A percentile compares a stretch with the other conserved stretches of the same genome.
Evolutionary conservation across 1,140 invertebrate species (phyloP).

Genomic region (Calephelis nemesis): DNA sequence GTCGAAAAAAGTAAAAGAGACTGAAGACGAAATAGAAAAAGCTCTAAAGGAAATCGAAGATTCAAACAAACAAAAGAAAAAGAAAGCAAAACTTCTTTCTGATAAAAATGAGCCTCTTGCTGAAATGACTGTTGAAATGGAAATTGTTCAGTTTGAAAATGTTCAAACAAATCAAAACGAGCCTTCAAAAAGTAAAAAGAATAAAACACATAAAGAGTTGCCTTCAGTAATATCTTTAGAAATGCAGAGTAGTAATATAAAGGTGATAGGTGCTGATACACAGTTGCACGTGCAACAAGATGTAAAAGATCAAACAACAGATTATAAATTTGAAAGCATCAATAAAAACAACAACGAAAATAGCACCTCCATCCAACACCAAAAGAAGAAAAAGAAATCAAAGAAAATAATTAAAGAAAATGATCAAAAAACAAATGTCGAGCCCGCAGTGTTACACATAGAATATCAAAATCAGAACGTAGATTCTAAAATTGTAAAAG

Average conservation of each 20-base stretch:
- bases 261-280: not conserved
- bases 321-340: not conserved
- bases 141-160: not conserved
- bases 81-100: constrained; percentile 39
- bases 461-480: constrained; percentile 1
- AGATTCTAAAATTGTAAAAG: not conserved
- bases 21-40: constrained; percentile 78
- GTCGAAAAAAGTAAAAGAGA: constrained; percentile 65
- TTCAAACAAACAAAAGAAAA: constrained; percentile 58
- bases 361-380: constrained; percentile 1
- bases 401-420: constrained; percentile 30
- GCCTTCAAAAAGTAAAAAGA: constrained; percentile 25
- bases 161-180: not conserved
- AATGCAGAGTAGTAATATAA: not conserved
- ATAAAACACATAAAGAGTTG: constrained; percentile 23
- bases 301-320: not conserved
- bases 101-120: not conserved
- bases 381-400: constrained; percentile 34
- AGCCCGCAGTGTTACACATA: not conserved
- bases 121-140: not conserved
- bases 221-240: not conserved
- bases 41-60: constrained; percentile 79
- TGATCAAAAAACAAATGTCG: constrained; percentile 15
- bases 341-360: not conserved
- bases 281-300: not conserved